Percentiles rank a stretch among this genome's conserved stretches.
Evolutionary conservation across 2,888 invertebrate genomes (phyloP).

Genomic region (Beris morrisii): DNA sequence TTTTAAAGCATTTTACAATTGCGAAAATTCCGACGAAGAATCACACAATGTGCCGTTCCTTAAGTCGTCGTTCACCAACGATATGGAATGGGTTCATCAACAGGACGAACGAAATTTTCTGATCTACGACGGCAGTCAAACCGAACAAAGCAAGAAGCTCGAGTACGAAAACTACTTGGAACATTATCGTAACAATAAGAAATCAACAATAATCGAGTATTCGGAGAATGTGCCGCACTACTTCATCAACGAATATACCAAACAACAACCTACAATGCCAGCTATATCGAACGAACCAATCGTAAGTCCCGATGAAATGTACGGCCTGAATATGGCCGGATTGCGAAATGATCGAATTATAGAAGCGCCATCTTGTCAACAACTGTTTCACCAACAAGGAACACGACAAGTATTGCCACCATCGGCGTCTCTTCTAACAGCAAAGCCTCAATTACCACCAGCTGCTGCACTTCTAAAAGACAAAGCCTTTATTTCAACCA

Average conservation of each 20-base stretch:
- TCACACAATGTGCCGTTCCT: conserved; percentile 20
- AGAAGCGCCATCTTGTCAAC: too few species aligned
- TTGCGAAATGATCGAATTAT: too few species aligned
- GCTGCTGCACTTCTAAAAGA: conserved; percentile 10
- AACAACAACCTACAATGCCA: too few species aligned
- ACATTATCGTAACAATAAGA: conserved; percentile 48
- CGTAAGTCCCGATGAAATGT: too few species aligned
- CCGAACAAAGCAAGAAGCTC: conserved; percentile 11
- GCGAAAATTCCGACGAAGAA: conserved; percentile 43
- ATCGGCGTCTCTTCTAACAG: conserved; percentile 4
- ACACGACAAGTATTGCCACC: not conserved
- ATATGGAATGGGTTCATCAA: conserved; percentile 46
- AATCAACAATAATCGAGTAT: conserved; percentile 27
- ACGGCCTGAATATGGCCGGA: too few species aligned
- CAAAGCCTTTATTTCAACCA: not conserved
- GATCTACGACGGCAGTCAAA: conserved; percentile 24
- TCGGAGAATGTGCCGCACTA: conserved; percentile 33
- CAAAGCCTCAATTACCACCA: not conserved
- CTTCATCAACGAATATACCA: conserved; percentile 20
- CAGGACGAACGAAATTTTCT: conserved; percentile 35
- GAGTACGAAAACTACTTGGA: conserved; percentile 51
- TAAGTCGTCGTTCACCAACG: conserved; percentile 35
- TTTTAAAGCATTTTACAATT: conserved; percentile 16
- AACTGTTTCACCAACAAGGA: too few species aligned
- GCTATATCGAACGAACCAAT: too few species aligned